Conservation (phyloP, 2,113 vertebrate genomes). For the Daphoenositta chrysoptera region DNA sequence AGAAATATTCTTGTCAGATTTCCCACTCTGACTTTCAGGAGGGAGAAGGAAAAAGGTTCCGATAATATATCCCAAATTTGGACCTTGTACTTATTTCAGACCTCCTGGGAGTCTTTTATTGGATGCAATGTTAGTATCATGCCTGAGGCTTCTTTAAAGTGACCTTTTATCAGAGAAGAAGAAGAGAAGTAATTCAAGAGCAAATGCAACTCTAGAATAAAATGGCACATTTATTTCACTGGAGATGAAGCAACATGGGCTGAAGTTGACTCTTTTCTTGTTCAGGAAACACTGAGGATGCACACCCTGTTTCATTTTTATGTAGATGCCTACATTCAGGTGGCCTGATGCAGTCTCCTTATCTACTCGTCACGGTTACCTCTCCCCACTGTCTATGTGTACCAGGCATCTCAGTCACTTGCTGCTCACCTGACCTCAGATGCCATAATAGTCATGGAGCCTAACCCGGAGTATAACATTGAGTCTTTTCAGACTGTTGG, state of each 20-base stretch:
- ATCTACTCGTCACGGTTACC: background rate
- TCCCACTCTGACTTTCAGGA: background rate
- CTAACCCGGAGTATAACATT: background rate
- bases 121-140: background rate
- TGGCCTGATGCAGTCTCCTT: background rate
- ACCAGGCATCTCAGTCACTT: background rate
- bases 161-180: constrained; percentile 35
- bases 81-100: constrained; percentile 6
- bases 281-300: background rate
- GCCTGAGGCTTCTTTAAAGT: constrained; percentile 46
- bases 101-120: constrained; percentile 23
- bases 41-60: background rate
- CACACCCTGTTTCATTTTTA: background rate
- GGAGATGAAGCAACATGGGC: background rate
- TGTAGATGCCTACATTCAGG: background rate
- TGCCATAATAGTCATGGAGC: background rate
- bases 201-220: constrained; percentile 17
- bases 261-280: background rate
- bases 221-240: background rate
- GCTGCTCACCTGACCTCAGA: background rate
- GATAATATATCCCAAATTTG: constrained; percentile 10
- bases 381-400: background rate
- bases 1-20: background rate
- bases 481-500: background rate
- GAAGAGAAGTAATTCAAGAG: constrained; percentile 45